Base-by-base conservation (phyloP, 2,888 invertebrate species). In the Notocelia uddmanniana region DNA sequence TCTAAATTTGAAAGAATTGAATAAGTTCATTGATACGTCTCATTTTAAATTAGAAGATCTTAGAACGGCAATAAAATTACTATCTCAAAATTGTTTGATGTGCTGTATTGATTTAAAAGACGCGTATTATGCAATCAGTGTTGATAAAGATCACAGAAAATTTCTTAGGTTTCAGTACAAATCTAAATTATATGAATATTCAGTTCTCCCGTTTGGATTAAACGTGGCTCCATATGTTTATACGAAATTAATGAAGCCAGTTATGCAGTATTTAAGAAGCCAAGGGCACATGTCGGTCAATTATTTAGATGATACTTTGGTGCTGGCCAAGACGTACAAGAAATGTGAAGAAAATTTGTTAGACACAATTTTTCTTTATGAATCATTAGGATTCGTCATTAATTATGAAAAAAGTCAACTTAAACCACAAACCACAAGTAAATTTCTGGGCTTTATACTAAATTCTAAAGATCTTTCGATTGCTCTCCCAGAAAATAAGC, bases 11-110 rank as follows among this genome's bases (percentile, higher is more conserved):
- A 68, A 58, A 68, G 13, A 57, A 15, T 59, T 58, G 58, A 68
- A 68, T 48, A 50, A 52, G 34, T 68, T 59, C 18, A 68, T 68
- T 26, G 57, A 68, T 2, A 68, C 68, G n/a, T 15, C 55, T 23
- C 68, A 68, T 18, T 68, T 68, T 34, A 68, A 68, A 59, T 45
- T 59, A n/a, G 50, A 68, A 68, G 68, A 68, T 50, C 26, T 50
- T 8, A 58, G 68, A 50, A 68, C 58, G 3, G 68, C 68, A 19
- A 50, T 26, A 3, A 26, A 26, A 26, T 26, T 26, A 26, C 5
- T 57, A 37, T 48, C 67, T 11, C 19, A 57, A 37, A 31, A 68
- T 60, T 68, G 60, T 50, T 52, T 19, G 13, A 68, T 68, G 68
- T 31, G 34, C 21, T 50, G 21, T 13, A 13, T 68, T 26, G 68